Evolutionary conservation across 2,113 vertebrate genomes (phyloP), one percentile per base, ranked within the genome.

Genomic region (Malurus melanocephalus): DNA sequence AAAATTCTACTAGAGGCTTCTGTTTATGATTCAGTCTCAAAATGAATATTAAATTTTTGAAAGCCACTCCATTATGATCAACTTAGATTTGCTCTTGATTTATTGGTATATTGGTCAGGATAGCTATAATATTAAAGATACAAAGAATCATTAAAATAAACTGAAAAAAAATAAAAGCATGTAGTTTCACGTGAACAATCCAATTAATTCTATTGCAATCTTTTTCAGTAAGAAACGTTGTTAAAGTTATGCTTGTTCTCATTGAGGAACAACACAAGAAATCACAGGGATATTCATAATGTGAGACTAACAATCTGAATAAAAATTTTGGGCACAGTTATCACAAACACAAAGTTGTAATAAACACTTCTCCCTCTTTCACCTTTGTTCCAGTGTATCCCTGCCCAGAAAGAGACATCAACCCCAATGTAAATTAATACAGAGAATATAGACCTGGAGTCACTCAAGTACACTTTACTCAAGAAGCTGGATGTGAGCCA

Each of bases 401-500:
- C 16, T 52, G 32, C 19, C 27, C 35, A 43, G 27, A 61, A 40
- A 83, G 57, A 81, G 53, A 45, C 45, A 72, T 30, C 52, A 71
- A 38, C 11, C 16, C 51, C 49, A 69, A 51, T 42, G 14, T 28
- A 74, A 68, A 61, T 64, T 53, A 42, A 19, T 28, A 68, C 12
- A n/a, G 49, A 33, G 43, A 87, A 45, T 22, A 61, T 6, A 73
- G 68, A 62, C 72, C 61, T 59, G 48, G 52, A 91, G 30, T 66
- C 23, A 26, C 43, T 43, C 40, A 48, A 40, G 20, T 49, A 46
- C 55, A 40, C 51, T 79, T 69, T 66, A 17, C 27, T 56, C 14
- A 51, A 18, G 60, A 80, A 75, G 59, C 22, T 90, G 90, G 76
- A 90, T 48, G 35, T 28, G 38, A 90, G 83, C 88, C 95, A 95